Conservation (phyloP, 2,113 vertebrate species). For the Caretta caretta region DNA sequence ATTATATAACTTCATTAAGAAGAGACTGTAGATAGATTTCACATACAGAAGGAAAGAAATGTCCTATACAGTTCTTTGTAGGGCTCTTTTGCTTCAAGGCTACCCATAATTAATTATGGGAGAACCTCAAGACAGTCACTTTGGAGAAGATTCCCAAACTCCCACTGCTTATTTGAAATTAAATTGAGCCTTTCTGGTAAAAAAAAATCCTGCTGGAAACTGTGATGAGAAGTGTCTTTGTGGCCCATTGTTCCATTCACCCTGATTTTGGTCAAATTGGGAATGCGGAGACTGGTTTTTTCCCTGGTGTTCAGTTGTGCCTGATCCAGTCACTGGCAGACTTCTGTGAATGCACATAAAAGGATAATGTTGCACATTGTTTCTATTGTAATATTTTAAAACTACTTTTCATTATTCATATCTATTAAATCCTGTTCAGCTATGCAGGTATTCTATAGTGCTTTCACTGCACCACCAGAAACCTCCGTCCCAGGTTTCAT, state of each 20-base stretch:
- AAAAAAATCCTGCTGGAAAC: fast-evolving
- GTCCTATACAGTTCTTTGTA: fast-evolving
- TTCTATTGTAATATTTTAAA: no score
- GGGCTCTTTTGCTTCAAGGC: fast-evolving
- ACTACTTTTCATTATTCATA: fast-evolving
- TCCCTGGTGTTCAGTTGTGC: fast-evolving
- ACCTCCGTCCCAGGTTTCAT: fast-evolving
- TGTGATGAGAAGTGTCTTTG: fast-evolving
- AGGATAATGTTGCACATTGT: fast-evolving
- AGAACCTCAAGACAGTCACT: not conserved
- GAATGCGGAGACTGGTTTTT: fast-evolving
- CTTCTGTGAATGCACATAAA: not conserved
- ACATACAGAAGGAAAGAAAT: fast-evolving
- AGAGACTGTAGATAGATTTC: not conserved
- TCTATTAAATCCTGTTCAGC: not conserved
- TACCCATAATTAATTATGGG: fast-evolving
- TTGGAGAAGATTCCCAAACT: fast-evolving
- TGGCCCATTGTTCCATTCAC: not conserved
- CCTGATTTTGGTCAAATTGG: not conserved
- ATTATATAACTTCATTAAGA: not conserved
- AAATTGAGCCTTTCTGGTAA: fast-evolving
- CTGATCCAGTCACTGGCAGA: fast-evolving
- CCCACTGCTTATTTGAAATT: fast-evolving
- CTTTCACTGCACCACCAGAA: fast-evolving
- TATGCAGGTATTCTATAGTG: fast-evolving